Base-by-base conservation (phyloP, 2,888 invertebrate species). In the Nephrotoma guestfalica region DNA sequence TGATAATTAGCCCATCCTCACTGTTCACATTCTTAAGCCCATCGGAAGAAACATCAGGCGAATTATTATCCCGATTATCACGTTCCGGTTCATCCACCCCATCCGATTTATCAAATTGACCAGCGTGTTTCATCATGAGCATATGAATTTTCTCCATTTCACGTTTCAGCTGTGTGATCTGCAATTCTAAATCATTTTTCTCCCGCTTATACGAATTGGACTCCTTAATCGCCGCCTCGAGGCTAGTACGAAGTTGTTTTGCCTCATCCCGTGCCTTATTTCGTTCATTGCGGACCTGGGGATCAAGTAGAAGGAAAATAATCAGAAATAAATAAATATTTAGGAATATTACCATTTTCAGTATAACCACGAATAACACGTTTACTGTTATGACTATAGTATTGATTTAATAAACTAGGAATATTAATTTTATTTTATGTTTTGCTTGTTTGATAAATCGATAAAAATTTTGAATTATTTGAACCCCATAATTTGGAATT, bases 241-340 rank as follows among this genome's bases (percentile, higher is more conserved):
- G 92, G 92, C 97, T 97, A 51, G 94, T 94, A 89, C 96, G 94
- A 4, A 97, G 90, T 88, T 95, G 95, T 90, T 97, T 96, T 1
- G 96, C 94, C 91, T 98, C 98, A 89, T 98, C 98, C 57, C 98
- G 93, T 0, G 98, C 96, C 90, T 97, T 96, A 90, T 99, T 99
- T 41, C 98, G 93, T 92, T 99, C 99, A 90, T 96, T 97, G 86
- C 98, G 94, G 89, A 96, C 95, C 93, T 93, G 88, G 18, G 88
- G 88, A 47, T 30, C 9, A 9, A 40, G 40, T 18, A 84, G 41
- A 15, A 86, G n/a, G 7, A 47, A 85, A 45, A 47, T 47, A 43
- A 45, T 30, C n/a, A 30, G 6, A 86, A 47, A 4, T 30, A 71
- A 71, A 30, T 15, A 57, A 57, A 71, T 71, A 30, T 71, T 18